phyloP scores from a whole-genome alignment of 2,113 vertebrate genomes.

The Phoenicopterus ruber region DNA sequence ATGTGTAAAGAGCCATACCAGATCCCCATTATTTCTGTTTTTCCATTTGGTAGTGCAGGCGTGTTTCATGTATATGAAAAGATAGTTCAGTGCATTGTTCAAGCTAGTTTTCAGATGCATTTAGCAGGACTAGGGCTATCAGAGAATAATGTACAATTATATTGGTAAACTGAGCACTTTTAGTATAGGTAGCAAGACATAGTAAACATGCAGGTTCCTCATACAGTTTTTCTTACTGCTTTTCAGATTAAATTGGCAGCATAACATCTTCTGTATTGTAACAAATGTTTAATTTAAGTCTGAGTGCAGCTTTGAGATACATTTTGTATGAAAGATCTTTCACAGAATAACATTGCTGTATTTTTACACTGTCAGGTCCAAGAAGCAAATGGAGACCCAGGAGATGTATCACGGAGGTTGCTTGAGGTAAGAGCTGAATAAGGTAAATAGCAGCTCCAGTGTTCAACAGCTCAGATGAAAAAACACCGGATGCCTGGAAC shows the following conservation, averaged over 20 bases:
- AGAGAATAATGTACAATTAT: neutral
- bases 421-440: slow-evolving; percentile 9
- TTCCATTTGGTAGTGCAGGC: neutral
- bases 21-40: neutral
- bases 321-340: slow-evolving; percentile 8
- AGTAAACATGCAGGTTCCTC: neutral
- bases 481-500: neutral
- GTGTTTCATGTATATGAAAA: neutral
- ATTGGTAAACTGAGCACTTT: neutral
- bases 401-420: neutral
- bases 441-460: neutral
- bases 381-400: neutral
- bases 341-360: neutral
- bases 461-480: neutral
- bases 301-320: neutral
- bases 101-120: neutral
- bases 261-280: neutral
- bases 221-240: neutral
- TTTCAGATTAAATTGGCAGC: neutral
- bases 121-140: neutral
- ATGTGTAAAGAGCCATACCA: neutral
- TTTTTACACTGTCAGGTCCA: neutral
- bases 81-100: neutral
- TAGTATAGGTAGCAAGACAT: neutral
- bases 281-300: neutral